phyloP scores from a whole-genome alignment of 2,888 invertebrate species.

The Fragum whitleyi region DNA sequence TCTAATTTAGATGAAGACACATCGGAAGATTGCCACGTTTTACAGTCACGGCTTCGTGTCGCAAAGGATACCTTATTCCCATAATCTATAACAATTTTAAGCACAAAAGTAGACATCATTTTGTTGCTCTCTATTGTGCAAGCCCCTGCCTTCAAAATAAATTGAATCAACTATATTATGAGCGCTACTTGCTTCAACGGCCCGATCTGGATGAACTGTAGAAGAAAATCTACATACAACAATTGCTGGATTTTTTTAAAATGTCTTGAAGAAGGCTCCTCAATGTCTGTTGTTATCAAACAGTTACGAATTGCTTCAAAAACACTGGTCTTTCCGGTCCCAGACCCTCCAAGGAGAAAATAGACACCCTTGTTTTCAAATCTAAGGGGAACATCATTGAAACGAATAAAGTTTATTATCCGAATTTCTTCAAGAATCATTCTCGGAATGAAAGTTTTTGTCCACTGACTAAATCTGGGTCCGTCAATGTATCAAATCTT shows the following conservation, averaged over 20 bases:
- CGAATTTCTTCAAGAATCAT: not conserved
- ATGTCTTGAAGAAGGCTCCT: not conserved
- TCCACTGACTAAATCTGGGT: no score
- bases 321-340: not conserved
- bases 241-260: not conserved
- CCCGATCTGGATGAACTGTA: not conserved
- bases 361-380: not conserved
- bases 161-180: no score
- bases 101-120: no score
- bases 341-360: not conserved
- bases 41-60: not conserved
- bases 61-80: not conserved
- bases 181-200: not conserved
- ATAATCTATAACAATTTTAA: no score
- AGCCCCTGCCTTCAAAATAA: not conserved
- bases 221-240: not conserved
- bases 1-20: no score
- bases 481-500: no score
- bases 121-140: no score
- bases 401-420: not conserved
- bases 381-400: not conserved
- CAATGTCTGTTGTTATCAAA: not conserved
- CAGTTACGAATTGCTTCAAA: slow-evolving; percentile 9
- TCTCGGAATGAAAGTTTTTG: no score
- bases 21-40: not conserved